Percentiles rank a stretch among this genome's conserved stretches.
phyloP scores from a whole-genome alignment of 2,888 invertebrate genomes.

The Phengaris arion region DNA sequence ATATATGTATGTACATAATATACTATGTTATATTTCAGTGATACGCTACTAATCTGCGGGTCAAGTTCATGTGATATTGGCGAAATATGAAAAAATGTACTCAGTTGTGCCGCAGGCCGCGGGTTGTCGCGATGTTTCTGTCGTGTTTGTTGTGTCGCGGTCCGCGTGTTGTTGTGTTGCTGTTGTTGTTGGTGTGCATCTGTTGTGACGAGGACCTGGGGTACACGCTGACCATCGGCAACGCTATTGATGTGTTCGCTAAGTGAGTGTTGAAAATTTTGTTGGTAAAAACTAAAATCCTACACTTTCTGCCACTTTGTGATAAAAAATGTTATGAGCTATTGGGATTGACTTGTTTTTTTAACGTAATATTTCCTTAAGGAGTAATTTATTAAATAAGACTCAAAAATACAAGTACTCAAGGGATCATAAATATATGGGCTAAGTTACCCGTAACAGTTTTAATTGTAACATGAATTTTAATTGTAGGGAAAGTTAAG shows the following conservation, averaged over 20 bases:
- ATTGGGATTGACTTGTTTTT: too few species aligned
- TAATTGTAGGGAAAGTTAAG: too few species aligned
- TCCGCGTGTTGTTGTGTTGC: conserved; percentile 51
- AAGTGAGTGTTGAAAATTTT: conserved; percentile 56
- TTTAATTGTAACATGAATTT: too few species aligned
- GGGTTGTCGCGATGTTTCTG: conserved; percentile 41
- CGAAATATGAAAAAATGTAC: conserved; percentile 65
- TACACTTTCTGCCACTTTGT: too few species aligned
- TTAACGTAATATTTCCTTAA: too few species aligned
- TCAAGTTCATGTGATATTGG: conserved; percentile 74
- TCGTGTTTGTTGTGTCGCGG: conserved; percentile 41
- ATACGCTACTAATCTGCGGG: conserved; percentile 60
- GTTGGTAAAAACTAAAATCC: too few species aligned
- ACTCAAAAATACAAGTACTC: too few species aligned
- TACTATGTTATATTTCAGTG: conserved; percentile 32
- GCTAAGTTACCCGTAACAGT: too few species aligned
- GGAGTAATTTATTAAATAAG: too few species aligned
- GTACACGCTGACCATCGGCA: conserved; percentile 65
- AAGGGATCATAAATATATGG: too few species aligned
- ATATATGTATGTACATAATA: neutral
- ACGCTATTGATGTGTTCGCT: conserved; percentile 71
- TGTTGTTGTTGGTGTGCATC: conserved; percentile 50
- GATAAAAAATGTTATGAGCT: neutral
- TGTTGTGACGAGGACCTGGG: conserved; percentile 62
- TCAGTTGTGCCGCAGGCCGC: conserved; percentile 59